phyloP scores from a whole-genome alignment of 2,113 vertebrate genomes.

The human region GRCh38 chr14:85098501-85099000 shows the following conservation, averaged over 20 bases:
- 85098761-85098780: not conserved
- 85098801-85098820: not conserved
- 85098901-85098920: not conserved
- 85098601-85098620: not conserved
- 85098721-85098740: not conserved
- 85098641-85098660: not conserved
- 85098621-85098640: not conserved
- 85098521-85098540: constrained; percentile 12
- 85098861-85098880: not conserved
- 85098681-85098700: not conserved
- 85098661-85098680: not conserved
- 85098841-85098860: not conserved
- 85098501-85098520: constrained; percentile 17
- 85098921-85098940: not conserved
- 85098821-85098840: not conserved
- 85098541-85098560: not conserved
- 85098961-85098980: not conserved
- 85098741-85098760: not conserved
- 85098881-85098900: not conserved
- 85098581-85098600: not conserved
- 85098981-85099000: too few species aligned
- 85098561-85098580: not conserved
- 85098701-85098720: not conserved
- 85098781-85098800: not conserved
- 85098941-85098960: not conserved